A percentile compares a stretch with the other conserved stretches of the same genome.
Conservation (phyloP, 1,140 invertebrate genomes). For the Helicoverpa armigera region DNA sequence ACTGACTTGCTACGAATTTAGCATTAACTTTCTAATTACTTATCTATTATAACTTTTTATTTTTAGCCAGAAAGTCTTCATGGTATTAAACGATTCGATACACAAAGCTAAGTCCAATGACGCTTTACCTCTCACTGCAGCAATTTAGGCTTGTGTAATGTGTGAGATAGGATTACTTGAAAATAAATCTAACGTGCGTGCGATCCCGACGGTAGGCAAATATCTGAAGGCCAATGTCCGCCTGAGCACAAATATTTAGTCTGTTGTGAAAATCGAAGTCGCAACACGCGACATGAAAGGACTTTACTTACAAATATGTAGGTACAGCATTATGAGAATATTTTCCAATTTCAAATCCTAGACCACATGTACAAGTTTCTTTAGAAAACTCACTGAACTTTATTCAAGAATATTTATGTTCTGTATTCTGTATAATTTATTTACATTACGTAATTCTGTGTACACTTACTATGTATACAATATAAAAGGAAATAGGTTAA, state of each 20-base stretch:
- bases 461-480: neutral
- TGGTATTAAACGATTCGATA: no score
- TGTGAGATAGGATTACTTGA: conserved; percentile 7
- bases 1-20: neutral
- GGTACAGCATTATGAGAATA: neutral
- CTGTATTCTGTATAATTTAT: neutral
- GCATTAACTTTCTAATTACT: no score
- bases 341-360: neutral
- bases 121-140: neutral
- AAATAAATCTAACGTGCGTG: neutral
- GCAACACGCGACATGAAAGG: neutral
- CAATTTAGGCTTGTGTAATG: neutral
- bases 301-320: neutral
- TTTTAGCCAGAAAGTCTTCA: no score
- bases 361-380: neutral
- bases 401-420: neutral
- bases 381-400: neutral
- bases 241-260: conserved; percentile 1
- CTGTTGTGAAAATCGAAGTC: neutral
- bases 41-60: no score
- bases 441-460: neutral
- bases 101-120: neutral
- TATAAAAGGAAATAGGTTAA: conserved; percentile 5
- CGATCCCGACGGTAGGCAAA: conserved; percentile 6
- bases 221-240: conserved; percentile 9